These are phyloP conservation scores for Eilema caniola DNA, from an alignment of 2,888 invertebrate species.

Conservation along the genomic window DNA sequence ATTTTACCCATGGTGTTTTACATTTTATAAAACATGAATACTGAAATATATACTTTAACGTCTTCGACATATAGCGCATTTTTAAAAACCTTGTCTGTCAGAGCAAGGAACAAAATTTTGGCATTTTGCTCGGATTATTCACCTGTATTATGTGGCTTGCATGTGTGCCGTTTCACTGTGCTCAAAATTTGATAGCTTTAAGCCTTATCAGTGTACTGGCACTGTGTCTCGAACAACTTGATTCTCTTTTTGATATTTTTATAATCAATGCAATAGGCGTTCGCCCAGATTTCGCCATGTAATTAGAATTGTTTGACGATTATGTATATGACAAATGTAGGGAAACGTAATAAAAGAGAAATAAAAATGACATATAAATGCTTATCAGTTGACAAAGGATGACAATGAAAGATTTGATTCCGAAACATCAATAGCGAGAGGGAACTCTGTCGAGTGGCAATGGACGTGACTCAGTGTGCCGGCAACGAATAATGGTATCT, in stretches of 20 bases:
- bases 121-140: constrained; percentile 46
- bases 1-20: constrained; percentile 41
- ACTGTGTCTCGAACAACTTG: constrained; percentile 29
- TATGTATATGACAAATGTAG: constrained; percentile 22
- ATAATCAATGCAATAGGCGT: constrained; percentile 19
- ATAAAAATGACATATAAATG: constrained; percentile 47
- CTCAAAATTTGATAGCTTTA: constrained; percentile 58
- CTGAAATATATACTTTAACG: constrained; percentile 18
- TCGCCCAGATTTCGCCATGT: constrained; percentile 5
- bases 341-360: constrained; percentile 40
- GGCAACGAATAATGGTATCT: constrained; percentile 64
- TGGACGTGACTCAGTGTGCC: constrained; percentile 66
- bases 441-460: constrained; percentile 58
- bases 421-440: constrained; percentile 59
- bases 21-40: constrained; percentile 20
- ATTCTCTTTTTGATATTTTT: constrained; percentile 26
- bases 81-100: constrained; percentile 21
- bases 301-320: constrained; percentile 23
- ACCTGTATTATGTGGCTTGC: constrained; percentile 49
- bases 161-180: constrained; percentile 56
- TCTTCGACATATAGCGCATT: constrained; percentile 26
- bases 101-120: constrained; percentile 39
- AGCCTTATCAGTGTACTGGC: constrained; percentile 52
- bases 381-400: constrained; percentile 50
- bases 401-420: constrained; percentile 57